A percentile compares a stretch with the other conserved stretches of the same genome.
These are phyloP conservation scores for Drosophila saltans DNA, from an alignment of 1,140 invertebrate genomes.

Conservation along the genomic window DNA sequence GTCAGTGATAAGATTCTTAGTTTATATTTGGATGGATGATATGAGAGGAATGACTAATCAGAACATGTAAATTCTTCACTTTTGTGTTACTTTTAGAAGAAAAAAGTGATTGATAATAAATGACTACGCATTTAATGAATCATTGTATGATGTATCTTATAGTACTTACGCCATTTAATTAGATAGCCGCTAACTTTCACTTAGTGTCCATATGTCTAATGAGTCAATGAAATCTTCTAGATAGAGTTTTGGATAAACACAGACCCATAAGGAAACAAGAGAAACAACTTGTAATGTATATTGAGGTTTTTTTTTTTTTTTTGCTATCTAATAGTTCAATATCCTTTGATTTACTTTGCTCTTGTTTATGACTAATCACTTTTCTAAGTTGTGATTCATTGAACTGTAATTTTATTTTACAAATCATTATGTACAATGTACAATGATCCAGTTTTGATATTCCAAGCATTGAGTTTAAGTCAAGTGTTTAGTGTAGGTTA, in stretches of 20 bases:
- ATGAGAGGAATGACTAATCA: not conserved
- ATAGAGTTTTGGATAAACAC: not conserved
- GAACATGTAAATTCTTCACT: not conserved
- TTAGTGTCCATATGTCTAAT: slow-evolving; percentile 3
- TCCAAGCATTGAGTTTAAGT: slow-evolving; percentile 4
- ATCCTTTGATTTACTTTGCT: not conserved
- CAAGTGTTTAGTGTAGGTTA: slow-evolving; percentile 13
- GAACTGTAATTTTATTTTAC: not conserved
- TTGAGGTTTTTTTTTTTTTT: no score
- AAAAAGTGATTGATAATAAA: not conserved
- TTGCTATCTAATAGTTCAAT: no score
- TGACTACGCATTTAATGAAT: slow-evolving; percentile 14
- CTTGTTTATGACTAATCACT: not conserved
- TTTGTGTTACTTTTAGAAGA: slow-evolving; percentile 7
- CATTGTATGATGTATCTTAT: not conserved
- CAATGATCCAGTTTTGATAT: slow-evolving; percentile 46
- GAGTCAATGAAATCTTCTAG: slow-evolving; percentile 3
- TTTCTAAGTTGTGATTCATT: not conserved
- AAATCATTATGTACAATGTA: not conserved
- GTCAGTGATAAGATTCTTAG: not conserved
- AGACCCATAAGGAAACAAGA: not conserved
- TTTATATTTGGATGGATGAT: not conserved
- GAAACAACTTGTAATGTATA: no score
- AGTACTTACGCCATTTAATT: slow-evolving; percentile 7
- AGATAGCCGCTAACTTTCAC: slow-evolving; percentile 11